A percentile compares a stretch with the other conserved stretches of the same genome.
These are phyloP conservation scores for Trissolcus japonicus DNA, from an alignment of 2,888 invertebrate species.

Conservation along the genomic window DNA sequence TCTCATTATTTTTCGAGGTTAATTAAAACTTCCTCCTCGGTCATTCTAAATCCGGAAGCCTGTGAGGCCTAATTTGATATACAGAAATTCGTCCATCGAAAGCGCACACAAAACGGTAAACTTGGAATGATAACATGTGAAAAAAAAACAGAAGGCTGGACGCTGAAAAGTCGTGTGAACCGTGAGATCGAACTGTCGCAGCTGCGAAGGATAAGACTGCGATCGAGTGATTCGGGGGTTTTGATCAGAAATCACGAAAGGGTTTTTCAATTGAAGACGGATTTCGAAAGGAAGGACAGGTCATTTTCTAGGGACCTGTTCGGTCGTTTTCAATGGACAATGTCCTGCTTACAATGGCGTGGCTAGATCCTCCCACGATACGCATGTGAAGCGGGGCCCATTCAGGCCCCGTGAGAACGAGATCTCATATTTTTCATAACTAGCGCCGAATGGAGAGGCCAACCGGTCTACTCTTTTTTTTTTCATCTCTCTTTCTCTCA, in stretches of 20 bases:
- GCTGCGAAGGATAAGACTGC: slow-evolving; percentile 68
- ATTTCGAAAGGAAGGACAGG: slow-evolving; percentile 70
- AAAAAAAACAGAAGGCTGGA: slow-evolving; percentile 3
- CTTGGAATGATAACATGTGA: slow-evolving; percentile 9
- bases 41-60: slow-evolving; percentile 23
- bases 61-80: background rate
- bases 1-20: slow-evolving; percentile 48
- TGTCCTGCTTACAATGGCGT: slow-evolving; percentile 76
- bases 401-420: slow-evolving; percentile 76
- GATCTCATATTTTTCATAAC: slow-evolving; percentile 76
- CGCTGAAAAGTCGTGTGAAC: slow-evolving; percentile 32
- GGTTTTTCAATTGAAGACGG: slow-evolving; percentile 66
- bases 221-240: slow-evolving; percentile 73
- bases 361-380: slow-evolving; percentile 78
- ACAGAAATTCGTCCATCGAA: too few species aligned
- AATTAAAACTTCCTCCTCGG: slow-evolving; percentile 37
- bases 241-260: slow-evolving; percentile 73
- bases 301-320: slow-evolving; percentile 72
- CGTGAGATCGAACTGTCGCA: slow-evolving; percentile 31
- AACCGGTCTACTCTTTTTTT: slow-evolving; percentile 19
- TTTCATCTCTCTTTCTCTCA: slow-evolving; percentile 51
- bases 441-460: slow-evolving; percentile 58
- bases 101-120: background rate
- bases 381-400: slow-evolving; percentile 74
- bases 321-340: slow-evolving; percentile 73